Base-by-base conservation (phyloP, 2,113 vertebrate genomes). In the Channa argus region DNA sequence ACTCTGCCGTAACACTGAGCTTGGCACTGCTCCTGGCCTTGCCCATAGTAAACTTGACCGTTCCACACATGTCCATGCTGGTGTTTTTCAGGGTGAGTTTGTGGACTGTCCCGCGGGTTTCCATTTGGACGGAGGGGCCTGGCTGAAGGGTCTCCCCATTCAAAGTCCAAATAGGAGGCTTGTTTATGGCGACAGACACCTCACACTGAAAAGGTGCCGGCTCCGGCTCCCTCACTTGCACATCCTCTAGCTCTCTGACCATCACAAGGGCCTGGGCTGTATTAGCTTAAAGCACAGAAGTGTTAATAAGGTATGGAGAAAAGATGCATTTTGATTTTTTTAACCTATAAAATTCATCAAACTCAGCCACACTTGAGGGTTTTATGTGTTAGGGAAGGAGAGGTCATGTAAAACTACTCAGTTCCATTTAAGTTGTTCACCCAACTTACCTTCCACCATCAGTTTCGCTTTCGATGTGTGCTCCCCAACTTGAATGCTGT, bases 401-500 rank as follows among this genome's bases (percentile, higher is more conserved):
- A 33, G 4, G 2, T 53, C 4, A 34, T 24, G 51, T 49, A n/a
- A 14, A 47, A 47, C 13, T 13, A 39, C 41, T 56, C 2, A 13
- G 12, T 12, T 51, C 33, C 24, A 1, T 24, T 24, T 24, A 24
- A 24, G 24, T 24, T 24, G 24, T 49, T 5, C 13, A 6, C 15
- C 0, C 39, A 33, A 15, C 88, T 83, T 76, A 98, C 97, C 96
- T 88, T 99, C 98, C 66, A 99, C 96, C 44, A 98, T 85, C 54
- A 99, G 94, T 65, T 87, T 92, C 6, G 96, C 97, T 2, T 93
- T 91, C 63, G 92, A 96, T 2, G 87, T 94, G 80, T 98, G 96
- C 3, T 95, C 94, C 0, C 96, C 95, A 0, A 97, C 96, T 0
- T 94, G 92, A 3, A 97, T 93, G 41, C 93, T 95, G 80, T 99